phyloP scores from a whole-genome alignment of 2,113 vertebrate species.

The Stegostoma tigrinum region DNA sequence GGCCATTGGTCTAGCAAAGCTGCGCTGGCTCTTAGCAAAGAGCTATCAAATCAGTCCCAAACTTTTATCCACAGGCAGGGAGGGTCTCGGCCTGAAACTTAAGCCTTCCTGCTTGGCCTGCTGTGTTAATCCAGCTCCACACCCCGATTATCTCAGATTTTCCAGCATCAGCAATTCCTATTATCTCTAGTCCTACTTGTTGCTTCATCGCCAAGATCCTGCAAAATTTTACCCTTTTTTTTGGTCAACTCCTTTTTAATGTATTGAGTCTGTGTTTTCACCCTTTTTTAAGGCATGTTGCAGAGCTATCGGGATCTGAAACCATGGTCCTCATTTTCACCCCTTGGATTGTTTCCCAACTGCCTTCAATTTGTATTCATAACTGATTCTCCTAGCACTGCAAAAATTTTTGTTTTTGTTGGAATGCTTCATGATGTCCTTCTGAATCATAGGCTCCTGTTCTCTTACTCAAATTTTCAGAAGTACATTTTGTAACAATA shows the following conservation, averaged over 20 bases:
- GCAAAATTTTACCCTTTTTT: background rate
- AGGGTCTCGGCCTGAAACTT: too few relatives aligned
- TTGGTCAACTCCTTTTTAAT: background rate
- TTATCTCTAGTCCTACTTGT: background rate
- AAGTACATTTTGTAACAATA: background rate
- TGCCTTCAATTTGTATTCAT: too few relatives aligned
- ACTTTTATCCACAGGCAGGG: too few relatives aligned
- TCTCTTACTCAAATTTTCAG: background rate
- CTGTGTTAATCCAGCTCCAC: too few relatives aligned
- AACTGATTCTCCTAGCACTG: background rate
- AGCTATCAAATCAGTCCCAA: background rate
- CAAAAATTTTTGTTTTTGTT: background rate
- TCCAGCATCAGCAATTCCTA: too few relatives aligned
- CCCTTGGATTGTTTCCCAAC: too few relatives aligned
- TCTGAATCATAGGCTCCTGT: background rate
- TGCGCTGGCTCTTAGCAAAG: background rate
- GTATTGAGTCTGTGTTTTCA: background rate
- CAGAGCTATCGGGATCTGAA: background rate
- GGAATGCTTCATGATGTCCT: background rate
- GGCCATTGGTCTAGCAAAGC: too few relatives aligned
- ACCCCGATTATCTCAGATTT: too few relatives aligned
- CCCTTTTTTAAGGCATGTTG: background rate
- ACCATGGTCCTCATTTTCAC: background rate
- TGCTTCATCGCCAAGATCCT: background rate
- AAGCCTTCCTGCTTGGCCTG: too few relatives aligned